These are phyloP conservation scores for Drosophila quasianomalipes DNA, from an alignment of 2,888 invertebrate genomes.

Conservation along the genomic window DNA sequence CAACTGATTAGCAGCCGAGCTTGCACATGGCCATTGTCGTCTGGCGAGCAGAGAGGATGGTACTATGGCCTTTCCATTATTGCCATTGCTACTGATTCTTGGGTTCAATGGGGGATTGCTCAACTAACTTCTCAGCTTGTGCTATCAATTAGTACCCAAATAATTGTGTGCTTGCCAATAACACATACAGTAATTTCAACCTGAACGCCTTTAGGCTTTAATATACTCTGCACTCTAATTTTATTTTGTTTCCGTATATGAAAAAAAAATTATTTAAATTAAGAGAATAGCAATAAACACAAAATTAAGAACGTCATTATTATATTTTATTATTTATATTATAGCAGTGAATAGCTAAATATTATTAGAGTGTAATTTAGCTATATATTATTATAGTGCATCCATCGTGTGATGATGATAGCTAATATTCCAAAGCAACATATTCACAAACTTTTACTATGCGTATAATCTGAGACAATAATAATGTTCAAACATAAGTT, in stretches of 20 bases:
- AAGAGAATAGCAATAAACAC: background rate
- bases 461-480: conserved; percentile 2
- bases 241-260: too few species aligned
- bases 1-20: conserved; percentile 64
- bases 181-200: background rate
- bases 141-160: conserved; percentile 63
- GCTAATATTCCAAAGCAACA: background rate
- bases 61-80: conserved; percentile 14
- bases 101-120: conserved; percentile 36
- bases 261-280: background rate
- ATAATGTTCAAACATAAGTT: conserved; percentile 12
- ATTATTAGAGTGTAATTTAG: background rate
- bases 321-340: background rate
- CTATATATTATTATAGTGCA: background rate
- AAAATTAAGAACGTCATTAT: background rate
- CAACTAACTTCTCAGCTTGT: conserved; percentile 50
- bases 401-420: background rate
- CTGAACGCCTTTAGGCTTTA: background rate
- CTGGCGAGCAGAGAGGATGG: conserved; percentile 29
- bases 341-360: background rate
- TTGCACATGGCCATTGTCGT: conserved; percentile 51
- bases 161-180: conserved; percentile 34
- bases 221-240: conserved; percentile 14
- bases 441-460: background rate
- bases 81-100: conserved; percentile 49